These are phyloP conservation scores for Asbolus verrucosus DNA, from an alignment of 1,140 invertebrate genomes.

Conservation along the genomic window DNA sequence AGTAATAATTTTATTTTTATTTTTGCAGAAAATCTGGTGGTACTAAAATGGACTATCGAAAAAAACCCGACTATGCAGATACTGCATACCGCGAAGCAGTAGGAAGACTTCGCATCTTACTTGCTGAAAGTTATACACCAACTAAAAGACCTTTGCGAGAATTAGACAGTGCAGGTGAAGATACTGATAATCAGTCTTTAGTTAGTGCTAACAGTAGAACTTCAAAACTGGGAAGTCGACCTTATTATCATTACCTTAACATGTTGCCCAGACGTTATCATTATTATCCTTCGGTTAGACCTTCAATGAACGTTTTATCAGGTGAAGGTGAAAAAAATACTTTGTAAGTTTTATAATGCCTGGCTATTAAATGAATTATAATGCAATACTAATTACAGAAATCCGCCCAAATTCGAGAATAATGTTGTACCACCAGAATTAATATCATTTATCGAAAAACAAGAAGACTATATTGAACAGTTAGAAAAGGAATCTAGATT, in stretches of 20 bases:
- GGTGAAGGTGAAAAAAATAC: constrained; percentile 47
- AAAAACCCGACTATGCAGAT: constrained; percentile 82
- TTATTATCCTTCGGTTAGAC: constrained; percentile 53
- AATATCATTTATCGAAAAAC: constrained; percentile 81
- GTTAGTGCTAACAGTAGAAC: constrained; percentile 59
- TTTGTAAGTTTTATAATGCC: constrained; percentile 45
- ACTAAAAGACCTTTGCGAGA: constrained; percentile 64
- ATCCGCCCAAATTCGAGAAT: constrained; percentile 49
- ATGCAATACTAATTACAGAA: constrained; percentile 42
- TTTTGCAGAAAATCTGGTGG: constrained; percentile 53
- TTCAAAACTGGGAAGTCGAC: constrained; percentile 53
- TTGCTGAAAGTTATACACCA: constrained; percentile 80
- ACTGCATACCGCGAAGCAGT: constrained; percentile 85
- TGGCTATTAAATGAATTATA: background rate
- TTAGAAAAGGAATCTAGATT: constrained; percentile 84
- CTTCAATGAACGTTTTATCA: constrained; percentile 21
- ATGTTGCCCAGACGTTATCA: constrained; percentile 65
- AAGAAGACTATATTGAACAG: constrained; percentile 87
- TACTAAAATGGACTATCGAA: constrained; percentile 66
- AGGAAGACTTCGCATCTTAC: constrained; percentile 78
- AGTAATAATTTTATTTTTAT: constrained; percentile 20
- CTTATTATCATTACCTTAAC: constrained; percentile 57
- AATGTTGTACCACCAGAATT: constrained; percentile 66
- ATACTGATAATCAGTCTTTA: constrained; percentile 68
- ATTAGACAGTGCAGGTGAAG: constrained; percentile 67